Conservation (phyloP, 2,888 invertebrate genomes). For the Mermis nigrescens region DNA sequence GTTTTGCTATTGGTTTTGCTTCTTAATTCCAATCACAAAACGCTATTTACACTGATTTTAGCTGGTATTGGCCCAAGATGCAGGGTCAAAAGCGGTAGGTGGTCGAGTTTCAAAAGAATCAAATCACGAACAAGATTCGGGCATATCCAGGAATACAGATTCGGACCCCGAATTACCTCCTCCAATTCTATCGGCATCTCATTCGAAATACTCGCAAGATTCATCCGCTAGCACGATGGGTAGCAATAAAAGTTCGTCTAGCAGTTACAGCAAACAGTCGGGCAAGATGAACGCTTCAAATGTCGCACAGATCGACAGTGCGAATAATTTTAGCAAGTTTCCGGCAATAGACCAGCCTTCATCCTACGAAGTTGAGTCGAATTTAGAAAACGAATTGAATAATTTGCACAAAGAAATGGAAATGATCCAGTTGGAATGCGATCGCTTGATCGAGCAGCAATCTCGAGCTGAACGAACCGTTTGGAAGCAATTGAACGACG, state of each 20-base stretch:
- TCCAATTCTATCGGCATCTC: not conserved
- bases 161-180: conserved; percentile 13
- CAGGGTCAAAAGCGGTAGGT: no score
- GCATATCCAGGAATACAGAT: conserved; percentile 13
- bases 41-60: no score
- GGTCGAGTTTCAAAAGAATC: conserved; percentile 5
- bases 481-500: conserved; percentile 14
- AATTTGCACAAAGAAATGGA: conserved; percentile 44
- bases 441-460: conserved; percentile 35
- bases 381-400: conserved; percentile 36
- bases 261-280: not conserved
- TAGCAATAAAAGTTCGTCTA: not conserved
- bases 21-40: no score
- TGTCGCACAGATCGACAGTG: not conserved
- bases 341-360: not conserved
- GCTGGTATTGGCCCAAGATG: no score
- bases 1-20: no score
- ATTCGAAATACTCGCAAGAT: not conserved
- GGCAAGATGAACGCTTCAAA: not conserved
- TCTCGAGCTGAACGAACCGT: conserved; percentile 22
- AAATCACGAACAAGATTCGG: conserved; percentile 12
- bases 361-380: not conserved
- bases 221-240: not conserved
- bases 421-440: conserved; percentile 42
- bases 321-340: no score